These are phyloP conservation scores for Trichogramma evanescens DNA, from an alignment of 2,888 invertebrate genomes.

Conservation along the genomic window DNA sequence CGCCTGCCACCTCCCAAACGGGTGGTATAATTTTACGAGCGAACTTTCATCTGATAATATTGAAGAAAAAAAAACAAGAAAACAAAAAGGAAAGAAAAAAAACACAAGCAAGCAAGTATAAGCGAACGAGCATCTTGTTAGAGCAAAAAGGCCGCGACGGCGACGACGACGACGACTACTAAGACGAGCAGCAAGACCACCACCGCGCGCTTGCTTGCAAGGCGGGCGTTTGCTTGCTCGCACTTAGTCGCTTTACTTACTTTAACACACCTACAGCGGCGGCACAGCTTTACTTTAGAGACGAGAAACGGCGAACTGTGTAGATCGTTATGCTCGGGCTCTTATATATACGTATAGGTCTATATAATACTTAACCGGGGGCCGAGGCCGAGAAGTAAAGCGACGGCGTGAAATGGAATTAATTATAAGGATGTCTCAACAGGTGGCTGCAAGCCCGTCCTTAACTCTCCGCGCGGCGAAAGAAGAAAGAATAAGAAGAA, in stretches of 20 bases:
- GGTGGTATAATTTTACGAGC: too few species aligned
- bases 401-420: slow-evolving; percentile 45
- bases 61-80: too few species aligned
- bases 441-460: slow-evolving; percentile 44
- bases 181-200: too few species aligned
- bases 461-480: slow-evolving; percentile 29
- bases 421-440: slow-evolving; percentile 46
- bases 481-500: slow-evolving; percentile 2
- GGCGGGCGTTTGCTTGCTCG: not conserved
- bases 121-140: too few species aligned
- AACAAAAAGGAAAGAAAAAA: too few species aligned
- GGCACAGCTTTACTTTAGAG: not conserved
- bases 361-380: slow-evolving; percentile 6
- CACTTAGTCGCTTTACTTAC: slow-evolving; percentile 8
- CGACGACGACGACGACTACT: too few species aligned
- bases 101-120: too few species aligned
- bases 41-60: too few species aligned
- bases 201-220: too few species aligned
- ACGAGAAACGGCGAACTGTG: not conserved
- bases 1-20: too few species aligned
- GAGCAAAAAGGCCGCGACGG: too few species aligned
- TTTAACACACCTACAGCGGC: not conserved
- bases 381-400: slow-evolving; percentile 3
- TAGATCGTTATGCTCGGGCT: slow-evolving; percentile 10
- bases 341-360: not conserved